Evolutionary conservation across 2,797 vertebrate species (phyloP).

Genomic region (Luscinia luscinia): DNA sequence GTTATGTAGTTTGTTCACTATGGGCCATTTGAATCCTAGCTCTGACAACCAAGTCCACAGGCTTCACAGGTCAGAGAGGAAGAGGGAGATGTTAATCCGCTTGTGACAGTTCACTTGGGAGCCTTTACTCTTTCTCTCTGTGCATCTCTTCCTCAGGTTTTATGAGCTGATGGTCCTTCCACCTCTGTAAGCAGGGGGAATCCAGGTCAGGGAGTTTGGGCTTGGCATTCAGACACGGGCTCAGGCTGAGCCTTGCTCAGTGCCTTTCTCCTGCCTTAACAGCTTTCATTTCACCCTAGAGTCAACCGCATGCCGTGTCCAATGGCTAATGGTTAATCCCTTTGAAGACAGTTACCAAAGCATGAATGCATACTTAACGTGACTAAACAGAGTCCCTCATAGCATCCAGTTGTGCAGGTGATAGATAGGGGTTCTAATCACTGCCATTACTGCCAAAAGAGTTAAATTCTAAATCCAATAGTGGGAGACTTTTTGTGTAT

Average conservation of each 20-base stretch:
- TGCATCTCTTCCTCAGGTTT: neutral
- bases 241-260: neutral
- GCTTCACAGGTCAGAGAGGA: neutral
- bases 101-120: neutral
- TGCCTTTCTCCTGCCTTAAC: neutral
- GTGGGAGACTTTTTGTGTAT: neutral
- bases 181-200: constrained; percentile 25
- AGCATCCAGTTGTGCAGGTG: neutral
- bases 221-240: neutral
- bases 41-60: neutral
- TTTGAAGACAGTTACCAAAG: constrained; percentile 11
- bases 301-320: neutral
- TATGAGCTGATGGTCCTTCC: constrained; percentile 35
- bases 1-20: neutral
- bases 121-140: neutral
- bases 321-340: constrained; percentile 24
- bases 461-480: neutral
- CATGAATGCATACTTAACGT: neutral
- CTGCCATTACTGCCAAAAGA: neutral
- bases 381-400: neutral
- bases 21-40: neutral
- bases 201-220: constrained; percentile 10
- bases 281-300: constrained; percentile 3
- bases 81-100: neutral
- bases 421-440: neutral